Conservation (phyloP, 2,797 vertebrate species). For the Sphenodon punctatus region DNA sequence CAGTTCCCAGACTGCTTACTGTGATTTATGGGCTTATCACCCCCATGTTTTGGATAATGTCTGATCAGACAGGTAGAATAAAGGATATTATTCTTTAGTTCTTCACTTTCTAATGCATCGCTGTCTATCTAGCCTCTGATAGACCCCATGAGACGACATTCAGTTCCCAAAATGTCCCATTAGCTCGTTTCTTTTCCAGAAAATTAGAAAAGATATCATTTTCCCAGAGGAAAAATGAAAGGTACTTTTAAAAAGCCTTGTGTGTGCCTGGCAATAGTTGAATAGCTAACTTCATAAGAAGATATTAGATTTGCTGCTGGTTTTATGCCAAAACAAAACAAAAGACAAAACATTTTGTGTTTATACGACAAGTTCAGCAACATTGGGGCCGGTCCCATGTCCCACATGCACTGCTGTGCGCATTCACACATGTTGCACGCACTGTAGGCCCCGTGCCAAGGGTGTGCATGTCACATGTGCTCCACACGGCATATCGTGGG, state of each 20-base stretch:
- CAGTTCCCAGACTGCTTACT: background rate
- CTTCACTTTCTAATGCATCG: too few relatives aligned
- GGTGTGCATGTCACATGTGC: too few relatives aligned
- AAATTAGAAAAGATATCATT: background rate
- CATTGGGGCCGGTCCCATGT: too few relatives aligned
- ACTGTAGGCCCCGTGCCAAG: too few relatives aligned
- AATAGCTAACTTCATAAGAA: background rate
- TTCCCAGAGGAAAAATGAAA: background rate
- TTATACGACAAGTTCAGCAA: too few relatives aligned
- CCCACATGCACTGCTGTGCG: too few relatives aligned
- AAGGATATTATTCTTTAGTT: background rate
- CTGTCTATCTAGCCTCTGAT: too few relatives aligned
- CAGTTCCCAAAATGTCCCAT: background rate
- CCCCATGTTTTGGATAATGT: background rate
- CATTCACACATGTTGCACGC: too few relatives aligned
- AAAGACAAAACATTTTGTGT: too few relatives aligned
- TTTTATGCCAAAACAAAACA: too few relatives aligned
- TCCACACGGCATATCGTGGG: too few relatives aligned
- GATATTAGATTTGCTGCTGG: background rate
- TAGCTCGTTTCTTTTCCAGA: slow-evolving; percentile 14
- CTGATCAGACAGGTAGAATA: background rate
- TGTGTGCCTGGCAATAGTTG: background rate
- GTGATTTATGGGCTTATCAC: background rate
- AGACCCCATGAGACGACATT: slow-evolving; percentile 5
- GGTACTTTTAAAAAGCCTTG: background rate